These are phyloP conservation scores for Aporrectodea caliginosa DNA, from an alignment of 1,140 invertebrate species.

Conservation along the genomic window DNA sequence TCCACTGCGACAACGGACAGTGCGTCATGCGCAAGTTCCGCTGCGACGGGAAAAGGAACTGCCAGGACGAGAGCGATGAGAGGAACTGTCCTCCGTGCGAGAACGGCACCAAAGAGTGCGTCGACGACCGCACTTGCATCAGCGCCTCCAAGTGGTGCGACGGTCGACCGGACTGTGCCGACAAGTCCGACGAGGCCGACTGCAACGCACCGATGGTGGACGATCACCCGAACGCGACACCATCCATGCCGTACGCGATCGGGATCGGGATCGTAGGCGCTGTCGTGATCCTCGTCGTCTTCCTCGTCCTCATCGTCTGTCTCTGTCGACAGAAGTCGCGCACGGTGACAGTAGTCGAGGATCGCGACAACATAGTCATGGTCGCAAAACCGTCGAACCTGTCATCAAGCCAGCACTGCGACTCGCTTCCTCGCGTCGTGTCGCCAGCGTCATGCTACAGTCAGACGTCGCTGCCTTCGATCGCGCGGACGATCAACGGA, in stretches of 20 bases:
- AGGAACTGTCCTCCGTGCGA: constrained; percentile 76
- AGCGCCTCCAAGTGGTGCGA: constrained; percentile 87
- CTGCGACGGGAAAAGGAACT: constrained; percentile 65
- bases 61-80: constrained; percentile 74
- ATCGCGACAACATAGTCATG: constrained; percentile 41
- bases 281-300: constrained; percentile 43
- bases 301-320: constrained; percentile 46
- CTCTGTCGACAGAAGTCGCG: constrained; percentile 45
- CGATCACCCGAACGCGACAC: constrained; percentile 15
- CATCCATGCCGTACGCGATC: constrained; percentile 44
- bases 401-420: constrained; percentile 31
- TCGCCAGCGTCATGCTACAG: not conserved
- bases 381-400: constrained; percentile 45
- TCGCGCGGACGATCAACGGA: not conserved
- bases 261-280: constrained; percentile 44
- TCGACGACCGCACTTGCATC: constrained; percentile 68
- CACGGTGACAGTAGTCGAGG: constrained; percentile 32
- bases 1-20: constrained; percentile 41
- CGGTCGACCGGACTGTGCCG: constrained; percentile 87
- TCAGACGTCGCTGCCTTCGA: constrained; percentile 1
- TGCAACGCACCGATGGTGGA: constrained; percentile 27
- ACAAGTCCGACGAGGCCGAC: constrained; percentile 82
- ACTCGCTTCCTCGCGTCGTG: not conserved
- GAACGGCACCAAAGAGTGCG: constrained; percentile 76
- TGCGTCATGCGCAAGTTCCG: constrained; percentile 49